Conservation (phyloP, 53 echinoderm and acorn worm species). For the Zoroaster sp. region DNA sequence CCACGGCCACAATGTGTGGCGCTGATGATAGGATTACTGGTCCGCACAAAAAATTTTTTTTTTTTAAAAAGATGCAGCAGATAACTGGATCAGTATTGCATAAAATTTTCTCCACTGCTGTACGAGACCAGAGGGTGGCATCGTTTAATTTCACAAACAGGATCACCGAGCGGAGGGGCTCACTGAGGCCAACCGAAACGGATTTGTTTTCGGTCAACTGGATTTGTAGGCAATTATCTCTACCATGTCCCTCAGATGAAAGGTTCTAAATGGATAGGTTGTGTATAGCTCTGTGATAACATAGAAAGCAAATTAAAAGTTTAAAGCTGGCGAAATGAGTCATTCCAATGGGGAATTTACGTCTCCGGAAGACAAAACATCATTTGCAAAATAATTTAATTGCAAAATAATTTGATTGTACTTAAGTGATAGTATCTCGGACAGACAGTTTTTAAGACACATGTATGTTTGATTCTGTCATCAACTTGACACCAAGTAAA, state of each 20-base stretch:
- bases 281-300: not conserved
- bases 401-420: too few species aligned
- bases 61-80: not conserved
- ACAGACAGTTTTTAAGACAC: too few species aligned
- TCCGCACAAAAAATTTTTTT: not conserved
- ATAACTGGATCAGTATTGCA: conserved; percentile 19
- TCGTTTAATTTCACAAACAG: conserved; percentile 47
- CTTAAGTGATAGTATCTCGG: too few species aligned
- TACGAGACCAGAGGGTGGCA: conserved; percentile 7
- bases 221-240: conserved; percentile 24
- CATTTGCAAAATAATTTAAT: too few species aligned
- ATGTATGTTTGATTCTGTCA: too few species aligned
- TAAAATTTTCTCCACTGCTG: not conserved
- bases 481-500: too few species aligned
- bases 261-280: conserved; percentile 7
- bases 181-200: conserved; percentile 22
- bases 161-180: conserved; percentile 23
- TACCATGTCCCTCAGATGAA: not conserved
- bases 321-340: not conserved
- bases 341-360: too few species aligned
- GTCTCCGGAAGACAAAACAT: too few species aligned
- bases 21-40: conserved; percentile 44
- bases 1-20: not conserved
- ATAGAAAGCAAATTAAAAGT: not conserved
- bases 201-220: conserved; percentile 54